Evolutionary conservation across 2,113 vertebrate species (phyloP).

Genomic region (Zosterops pallidus): DNA sequence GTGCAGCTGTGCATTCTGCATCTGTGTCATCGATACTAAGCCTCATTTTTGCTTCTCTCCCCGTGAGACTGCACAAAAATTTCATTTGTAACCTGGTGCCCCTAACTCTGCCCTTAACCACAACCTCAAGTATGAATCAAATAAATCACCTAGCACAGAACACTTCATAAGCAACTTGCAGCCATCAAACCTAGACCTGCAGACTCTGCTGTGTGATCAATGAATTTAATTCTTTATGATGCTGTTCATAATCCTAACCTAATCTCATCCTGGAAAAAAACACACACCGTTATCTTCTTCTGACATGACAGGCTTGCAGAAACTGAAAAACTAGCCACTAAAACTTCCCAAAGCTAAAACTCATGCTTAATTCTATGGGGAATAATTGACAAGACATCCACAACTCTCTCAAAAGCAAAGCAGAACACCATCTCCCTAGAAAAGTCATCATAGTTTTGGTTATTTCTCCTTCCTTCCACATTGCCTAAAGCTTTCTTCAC

Average conservation of each 20-base stretch:
- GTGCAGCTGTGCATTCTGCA: not conserved
- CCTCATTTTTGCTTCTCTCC: not conserved
- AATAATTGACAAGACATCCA: not conserved
- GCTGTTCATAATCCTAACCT: not conserved
- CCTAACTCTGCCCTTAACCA: not conserved
- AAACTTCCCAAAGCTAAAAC: not conserved
- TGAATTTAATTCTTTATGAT: not conserved
- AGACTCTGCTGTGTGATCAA: not conserved
- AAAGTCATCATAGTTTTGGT: not conserved
- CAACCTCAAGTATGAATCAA: not conserved
- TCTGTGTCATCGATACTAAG: not conserved
- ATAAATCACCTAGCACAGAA: not conserved
- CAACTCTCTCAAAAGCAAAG: not conserved
- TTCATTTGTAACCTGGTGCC: not conserved
- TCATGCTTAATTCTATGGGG: not conserved
- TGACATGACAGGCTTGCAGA: not conserved
- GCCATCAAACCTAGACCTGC: not conserved
- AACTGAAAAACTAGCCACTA: not conserved
- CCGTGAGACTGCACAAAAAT: not conserved
- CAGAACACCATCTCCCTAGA: not conserved
- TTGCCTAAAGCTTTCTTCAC: not conserved
- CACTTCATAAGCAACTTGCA: not conserved
- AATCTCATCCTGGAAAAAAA: not conserved
- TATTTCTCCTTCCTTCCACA: not conserved
- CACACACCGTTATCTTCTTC: not conserved